Conservation (phyloP, 2,113 vertebrate genomes). For the Petroica traversi region DNA sequence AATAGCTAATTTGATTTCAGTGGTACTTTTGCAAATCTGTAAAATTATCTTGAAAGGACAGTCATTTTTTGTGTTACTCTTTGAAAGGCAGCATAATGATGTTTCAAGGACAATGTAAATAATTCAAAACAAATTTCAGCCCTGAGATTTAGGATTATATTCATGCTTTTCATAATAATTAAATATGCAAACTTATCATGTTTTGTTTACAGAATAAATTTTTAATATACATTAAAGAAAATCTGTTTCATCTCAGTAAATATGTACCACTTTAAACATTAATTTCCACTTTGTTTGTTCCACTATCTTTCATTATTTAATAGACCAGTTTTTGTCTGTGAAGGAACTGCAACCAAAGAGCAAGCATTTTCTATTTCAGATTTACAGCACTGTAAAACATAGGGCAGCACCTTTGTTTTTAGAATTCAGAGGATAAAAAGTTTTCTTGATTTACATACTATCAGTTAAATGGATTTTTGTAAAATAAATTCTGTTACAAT, state of each 20-base stretch:
- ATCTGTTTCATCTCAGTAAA: constrained; percentile 39
- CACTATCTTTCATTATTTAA: constrained; percentile 49
- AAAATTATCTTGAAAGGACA: background rate
- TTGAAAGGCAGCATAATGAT: background rate
- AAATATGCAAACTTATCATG: constrained; percentile 2
- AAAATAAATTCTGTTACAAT: background rate
- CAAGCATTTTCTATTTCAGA: background rate
- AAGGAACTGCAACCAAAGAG: background rate
- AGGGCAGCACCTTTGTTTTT: background rate
- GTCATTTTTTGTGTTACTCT: background rate
- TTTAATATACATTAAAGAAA: constrained; percentile 48
- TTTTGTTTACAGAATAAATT: constrained; percentile 45
- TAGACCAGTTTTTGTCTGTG: background rate
- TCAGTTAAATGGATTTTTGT: background rate
- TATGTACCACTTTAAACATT: constrained; percentile 14
- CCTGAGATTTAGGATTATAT: background rate
- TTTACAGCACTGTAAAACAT: background rate
- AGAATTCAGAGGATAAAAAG: background rate
- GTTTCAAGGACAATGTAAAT: constrained; percentile 50
- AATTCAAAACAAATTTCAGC: constrained; percentile 21
- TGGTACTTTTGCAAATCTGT: background rate
- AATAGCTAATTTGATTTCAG: background rate
- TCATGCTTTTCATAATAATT: constrained; percentile 13
- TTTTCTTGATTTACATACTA: background rate
- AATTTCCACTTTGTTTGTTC: constrained; percentile 25